phyloP scores from a whole-genome alignment of 1,140 invertebrate genomes.

The Akabosia matsudoensis region DNA sequence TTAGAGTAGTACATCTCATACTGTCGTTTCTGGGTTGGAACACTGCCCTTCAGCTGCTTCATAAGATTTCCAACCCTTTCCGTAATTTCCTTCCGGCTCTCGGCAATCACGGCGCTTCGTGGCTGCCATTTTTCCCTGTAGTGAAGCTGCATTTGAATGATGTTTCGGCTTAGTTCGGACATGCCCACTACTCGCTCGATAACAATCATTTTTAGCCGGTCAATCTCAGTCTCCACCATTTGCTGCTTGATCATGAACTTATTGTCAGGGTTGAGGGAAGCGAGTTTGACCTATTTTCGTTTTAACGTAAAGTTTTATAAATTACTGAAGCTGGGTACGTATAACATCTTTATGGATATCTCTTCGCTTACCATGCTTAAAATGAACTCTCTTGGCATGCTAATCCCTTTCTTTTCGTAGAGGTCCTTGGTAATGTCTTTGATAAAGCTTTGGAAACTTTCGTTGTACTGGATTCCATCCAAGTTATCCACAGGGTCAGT shows the following conservation, averaged over 20 bases:
- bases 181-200: slow-evolving; percentile 13
- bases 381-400: neutral
- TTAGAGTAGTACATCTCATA: slow-evolving; percentile 33
- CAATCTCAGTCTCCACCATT: slow-evolving; percentile 21
- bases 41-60: neutral
- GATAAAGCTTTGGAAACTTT: neutral
- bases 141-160: slow-evolving; percentile 33
- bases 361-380: neutral
- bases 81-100: neutral
- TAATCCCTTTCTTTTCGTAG: neutral
- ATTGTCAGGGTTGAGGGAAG: slow-evolving; percentile 26
- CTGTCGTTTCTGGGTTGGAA: slow-evolving; percentile 27
- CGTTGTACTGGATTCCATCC: neutral
- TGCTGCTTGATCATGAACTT: slow-evolving; percentile 33
- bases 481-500: neutral
- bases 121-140: slow-evolving; percentile 2
- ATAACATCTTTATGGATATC: neutral
- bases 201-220: slow-evolving; percentile 29
- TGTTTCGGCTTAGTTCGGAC: slow-evolving; percentile 8
- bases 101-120: neutral
- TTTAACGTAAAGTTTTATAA: neutral
- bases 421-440: neutral
- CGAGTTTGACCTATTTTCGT: slow-evolving; percentile 26
- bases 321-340: too few relatives aligned
- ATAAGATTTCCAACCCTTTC: slow-evolving; percentile 17